These are phyloP conservation scores for Drosophila gunungcola DNA, from an alignment of 1,140 invertebrate species.

Conservation along the genomic window DNA sequence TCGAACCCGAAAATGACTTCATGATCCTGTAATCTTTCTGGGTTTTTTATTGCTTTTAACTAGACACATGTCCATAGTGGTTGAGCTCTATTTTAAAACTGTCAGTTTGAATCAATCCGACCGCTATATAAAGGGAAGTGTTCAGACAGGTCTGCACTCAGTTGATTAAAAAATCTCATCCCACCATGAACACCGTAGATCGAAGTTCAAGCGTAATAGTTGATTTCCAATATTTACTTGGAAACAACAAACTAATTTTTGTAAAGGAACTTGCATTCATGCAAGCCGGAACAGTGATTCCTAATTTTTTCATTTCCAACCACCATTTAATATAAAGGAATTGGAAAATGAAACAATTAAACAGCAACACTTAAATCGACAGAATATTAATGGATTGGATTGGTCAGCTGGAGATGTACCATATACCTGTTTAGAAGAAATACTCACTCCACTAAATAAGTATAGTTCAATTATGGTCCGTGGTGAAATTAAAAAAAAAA, in stretches of 20 bases:
- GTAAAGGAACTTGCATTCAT: too few relatives aligned
- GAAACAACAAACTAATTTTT: too few relatives aligned
- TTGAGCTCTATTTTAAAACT: constrained; percentile 1
- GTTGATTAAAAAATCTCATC: too few relatives aligned
- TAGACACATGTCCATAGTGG: neutral
- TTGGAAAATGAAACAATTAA: constrained; percentile 1
- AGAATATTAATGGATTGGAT: constrained; percentile 1
- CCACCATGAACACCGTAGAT: too few relatives aligned
- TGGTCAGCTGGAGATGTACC: neutral
- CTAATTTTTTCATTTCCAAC: too few relatives aligned
- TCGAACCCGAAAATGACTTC: constrained; percentile 2
- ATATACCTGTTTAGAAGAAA: neutral
- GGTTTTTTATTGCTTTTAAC: neutral
- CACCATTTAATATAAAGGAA: neutral
- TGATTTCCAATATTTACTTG: too few relatives aligned
- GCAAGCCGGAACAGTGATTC: too few relatives aligned
- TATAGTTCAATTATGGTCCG: neutral
- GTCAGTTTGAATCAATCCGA: neutral
- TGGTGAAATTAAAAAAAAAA: constrained; percentile 2
- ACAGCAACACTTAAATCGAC: neutral
- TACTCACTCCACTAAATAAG: neutral
- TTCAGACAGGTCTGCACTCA: too few relatives aligned
- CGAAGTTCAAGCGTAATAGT: too few relatives aligned
- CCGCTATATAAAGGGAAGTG: neutral
- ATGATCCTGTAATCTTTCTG: neutral